Percentiles rank a stretch among this genome's conserved stretches.
phyloP scores from a whole-genome alignment of 2,113 vertebrate genomes.

The Amia ocellicauda region DNA sequence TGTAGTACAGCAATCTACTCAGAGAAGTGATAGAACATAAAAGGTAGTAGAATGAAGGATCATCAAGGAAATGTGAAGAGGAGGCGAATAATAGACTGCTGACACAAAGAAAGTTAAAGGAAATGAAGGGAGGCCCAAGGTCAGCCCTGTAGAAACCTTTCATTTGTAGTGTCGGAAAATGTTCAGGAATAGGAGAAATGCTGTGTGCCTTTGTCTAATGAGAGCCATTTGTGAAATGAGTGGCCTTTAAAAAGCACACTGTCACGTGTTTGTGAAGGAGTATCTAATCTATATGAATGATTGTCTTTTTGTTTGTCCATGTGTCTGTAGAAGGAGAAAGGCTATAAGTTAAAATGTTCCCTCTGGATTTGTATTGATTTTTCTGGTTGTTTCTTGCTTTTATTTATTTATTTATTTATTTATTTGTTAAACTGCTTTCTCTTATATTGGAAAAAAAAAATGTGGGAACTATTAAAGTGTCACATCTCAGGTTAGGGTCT shows the following conservation, averaged over 20 bases:
- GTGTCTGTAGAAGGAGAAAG: conserved; percentile 1
- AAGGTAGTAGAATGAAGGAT: too few relatives aligned
- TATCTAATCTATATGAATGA: not conserved
- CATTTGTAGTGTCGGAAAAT: too few relatives aligned
- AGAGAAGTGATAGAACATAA: too few relatives aligned
- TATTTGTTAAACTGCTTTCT: not conserved
- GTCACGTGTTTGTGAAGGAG: not conserved
- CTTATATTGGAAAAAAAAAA: not conserved
- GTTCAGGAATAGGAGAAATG: not conserved
- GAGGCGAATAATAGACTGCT: too few relatives aligned
- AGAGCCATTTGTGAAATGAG: not conserved
- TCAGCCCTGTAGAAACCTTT: too few relatives aligned
- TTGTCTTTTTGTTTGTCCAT: conserved; percentile 8
- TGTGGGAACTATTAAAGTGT: not conserved
- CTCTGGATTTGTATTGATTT: conserved; percentile 11
- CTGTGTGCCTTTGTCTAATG: not conserved
- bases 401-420: not conserved
- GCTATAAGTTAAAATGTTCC: conserved; percentile 1
- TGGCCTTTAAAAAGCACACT: not conserved
- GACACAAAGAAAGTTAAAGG: too few relatives aligned
- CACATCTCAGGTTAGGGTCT: not conserved
- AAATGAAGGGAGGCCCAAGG: too few relatives aligned
- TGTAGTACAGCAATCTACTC: too few relatives aligned
- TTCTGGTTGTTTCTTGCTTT: not conserved
- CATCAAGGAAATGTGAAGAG: too few relatives aligned